Percentiles rank a stretch among this genome's conserved stretches.
These are phyloP conservation scores for Mystacornis crossleyi DNA, from an alignment of 2,113 vertebrate species.

Conservation along the genomic window DNA sequence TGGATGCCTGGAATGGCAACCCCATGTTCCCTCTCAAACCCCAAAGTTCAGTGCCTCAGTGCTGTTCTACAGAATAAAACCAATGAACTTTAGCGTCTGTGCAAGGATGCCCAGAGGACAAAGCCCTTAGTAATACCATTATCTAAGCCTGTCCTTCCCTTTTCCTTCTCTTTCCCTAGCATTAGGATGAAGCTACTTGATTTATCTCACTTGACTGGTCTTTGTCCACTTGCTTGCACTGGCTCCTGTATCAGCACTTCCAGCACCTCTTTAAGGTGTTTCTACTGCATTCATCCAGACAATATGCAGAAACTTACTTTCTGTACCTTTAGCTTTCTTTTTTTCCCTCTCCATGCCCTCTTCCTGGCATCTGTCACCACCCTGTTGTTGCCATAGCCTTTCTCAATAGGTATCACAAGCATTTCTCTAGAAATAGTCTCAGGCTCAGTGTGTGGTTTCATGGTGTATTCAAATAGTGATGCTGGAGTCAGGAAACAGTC, in stretches of 20 bases:
- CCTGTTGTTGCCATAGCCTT: neutral
- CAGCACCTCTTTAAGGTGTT: neutral
- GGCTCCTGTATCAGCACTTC: neutral
- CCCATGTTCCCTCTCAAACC: fast-evolving
- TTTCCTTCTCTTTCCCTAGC: neutral
- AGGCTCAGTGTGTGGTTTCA: neutral
- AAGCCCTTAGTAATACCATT: neutral
- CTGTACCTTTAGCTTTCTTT: neutral
- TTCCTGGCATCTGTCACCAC: neutral
- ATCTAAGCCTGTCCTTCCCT: neutral
- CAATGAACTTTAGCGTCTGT: neutral
- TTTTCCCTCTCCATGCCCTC: neutral
- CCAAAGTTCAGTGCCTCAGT: neutral
- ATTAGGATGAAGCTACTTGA: neutral
- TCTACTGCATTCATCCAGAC: neutral
- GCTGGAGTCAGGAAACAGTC: neutral
- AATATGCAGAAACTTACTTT: neutral
- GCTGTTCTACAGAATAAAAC: neutral
- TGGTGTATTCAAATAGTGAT: neutral
- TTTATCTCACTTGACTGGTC: neutral
- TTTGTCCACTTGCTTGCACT: neutral
- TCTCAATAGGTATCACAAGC: neutral
- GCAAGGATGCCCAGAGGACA: neutral
- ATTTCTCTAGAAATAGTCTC: neutral
- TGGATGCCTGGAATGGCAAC: neutral